Evolutionary conservation across 2,113 vertebrate genomes (phyloP), one percentile per base, ranked within the genome.

Genomic region (Fregetta grallaria): DNA sequence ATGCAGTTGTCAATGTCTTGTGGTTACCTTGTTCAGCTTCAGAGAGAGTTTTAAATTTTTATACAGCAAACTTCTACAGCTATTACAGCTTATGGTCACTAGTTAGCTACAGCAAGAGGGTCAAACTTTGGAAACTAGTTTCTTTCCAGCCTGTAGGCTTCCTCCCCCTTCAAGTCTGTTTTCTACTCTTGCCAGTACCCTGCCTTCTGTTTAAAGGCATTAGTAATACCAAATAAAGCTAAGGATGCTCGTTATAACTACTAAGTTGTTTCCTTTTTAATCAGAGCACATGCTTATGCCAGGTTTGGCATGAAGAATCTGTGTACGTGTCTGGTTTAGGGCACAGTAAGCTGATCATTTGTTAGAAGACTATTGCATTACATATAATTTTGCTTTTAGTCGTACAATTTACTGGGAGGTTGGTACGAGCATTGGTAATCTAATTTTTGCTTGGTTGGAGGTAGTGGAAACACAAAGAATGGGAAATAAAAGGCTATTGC

Each of bases 241-340:
- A 86, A 97, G 96, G 96, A 97, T 94, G 91, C 96, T 97, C 19
- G 86, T 96, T 98, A 95, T 97, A 98, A 97, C 96, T 96, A 97
- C 96, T 96, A 97, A 96, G 95, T 97, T 97, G 89, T 97, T 98
- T 97, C 96, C 90, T 97, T 98, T 98, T 98, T 97, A 98, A 97
- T 97, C 96, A 68, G 95, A 98, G 96, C 96, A 97, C 97, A 96
- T 93, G 97, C 93, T 97, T 95, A 94, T 97, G 94, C 90, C 90
- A 93, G 88, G 70, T 94, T 97, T 97, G 97, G 97, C 95, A 97
- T 96, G 93, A 97, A 94, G 96, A 97, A 96, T 96, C 94, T 97
- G 94, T 95, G 47, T 91, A 84, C 97, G 91, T 97, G 95, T 96
- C 93, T 96, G 90, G 91, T 96, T 97, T 94, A 80, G 91, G 88